Evolutionary conservation across 2,797 vertebrate genomes (phyloP).

Genomic region (Pipistrellus pipistrellus): DNA sequence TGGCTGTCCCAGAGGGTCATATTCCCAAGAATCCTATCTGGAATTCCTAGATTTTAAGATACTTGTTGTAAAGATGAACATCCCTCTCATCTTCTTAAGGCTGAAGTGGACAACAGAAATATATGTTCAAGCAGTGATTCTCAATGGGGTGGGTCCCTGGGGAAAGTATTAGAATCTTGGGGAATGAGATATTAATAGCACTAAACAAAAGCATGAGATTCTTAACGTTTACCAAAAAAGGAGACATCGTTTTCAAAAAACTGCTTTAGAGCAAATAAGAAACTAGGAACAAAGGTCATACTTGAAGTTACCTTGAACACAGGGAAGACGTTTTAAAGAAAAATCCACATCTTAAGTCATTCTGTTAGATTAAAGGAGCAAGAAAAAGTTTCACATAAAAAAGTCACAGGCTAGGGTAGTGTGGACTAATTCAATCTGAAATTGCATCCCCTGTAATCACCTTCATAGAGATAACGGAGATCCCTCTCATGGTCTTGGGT

Average conservation of each 20-base stretch:
- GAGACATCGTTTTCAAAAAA: background rate
- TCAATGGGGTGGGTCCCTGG: background rate
- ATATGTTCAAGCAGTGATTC: background rate
- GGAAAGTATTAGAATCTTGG: background rate
- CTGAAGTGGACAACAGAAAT: background rate
- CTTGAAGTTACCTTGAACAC: background rate
- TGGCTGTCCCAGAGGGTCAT: background rate
- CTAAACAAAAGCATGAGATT: slow-evolving; percentile 12
- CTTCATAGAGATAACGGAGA: background rate
- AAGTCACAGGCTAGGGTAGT: background rate
- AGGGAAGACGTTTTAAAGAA: background rate
- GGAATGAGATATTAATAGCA: background rate
- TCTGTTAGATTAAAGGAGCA: slow-evolving; percentile 11
- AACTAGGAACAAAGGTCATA: slow-evolving; percentile 40
- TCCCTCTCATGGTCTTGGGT: background rate
- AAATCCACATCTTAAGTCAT: slow-evolving; percentile 20
- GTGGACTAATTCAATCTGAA: background rate
- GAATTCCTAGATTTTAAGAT: slow-evolving; percentile 8
- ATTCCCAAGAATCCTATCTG: background rate
- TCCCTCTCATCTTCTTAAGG: background rate
- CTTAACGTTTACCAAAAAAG: slow-evolving; percentile 17
- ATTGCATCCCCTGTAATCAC: background rate
- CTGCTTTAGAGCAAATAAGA: background rate
- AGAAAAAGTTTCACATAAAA: slow-evolving; percentile 6
- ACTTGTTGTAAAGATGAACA: background rate